These are phyloP conservation scores for Ecliptopera silaceata DNA, from an alignment of 2,888 invertebrate genomes.

Conservation along the genomic window DNA sequence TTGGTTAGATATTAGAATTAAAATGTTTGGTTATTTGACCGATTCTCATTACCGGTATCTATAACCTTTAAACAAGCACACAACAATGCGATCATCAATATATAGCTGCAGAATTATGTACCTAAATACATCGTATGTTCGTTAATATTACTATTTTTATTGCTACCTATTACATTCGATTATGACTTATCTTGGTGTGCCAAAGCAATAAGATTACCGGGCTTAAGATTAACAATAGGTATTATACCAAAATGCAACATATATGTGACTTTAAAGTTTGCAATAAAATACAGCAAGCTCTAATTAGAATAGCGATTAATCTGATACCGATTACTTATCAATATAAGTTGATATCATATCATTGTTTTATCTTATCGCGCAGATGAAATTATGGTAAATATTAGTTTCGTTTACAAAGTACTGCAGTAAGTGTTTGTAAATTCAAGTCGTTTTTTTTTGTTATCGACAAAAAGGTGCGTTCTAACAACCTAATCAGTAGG, in stretches of 20 bases:
- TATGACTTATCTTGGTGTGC: background rate
- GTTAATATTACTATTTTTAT: no score
- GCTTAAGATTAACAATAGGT: background rate
- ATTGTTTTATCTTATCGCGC: constrained; percentile 53
- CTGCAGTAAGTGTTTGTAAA: constrained; percentile 54
- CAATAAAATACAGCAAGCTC: constrained; percentile 46
- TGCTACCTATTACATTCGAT: background rate
- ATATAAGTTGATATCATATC: constrained; percentile 35
- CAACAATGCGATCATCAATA: no score
- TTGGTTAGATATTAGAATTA: no score
- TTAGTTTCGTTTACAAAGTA: constrained; percentile 37
- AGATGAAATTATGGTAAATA: constrained; percentile 71
- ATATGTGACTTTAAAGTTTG: constrained; percentile 30
- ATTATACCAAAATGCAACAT: constrained; percentile 17
- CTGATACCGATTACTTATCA: constrained; percentile 42
- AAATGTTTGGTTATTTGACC: no score
- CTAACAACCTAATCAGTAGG: constrained; percentile 49
- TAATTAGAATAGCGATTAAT: constrained; percentile 48
- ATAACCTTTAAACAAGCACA: no score
- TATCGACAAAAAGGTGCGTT: constrained; percentile 53
- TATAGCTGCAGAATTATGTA: no score
- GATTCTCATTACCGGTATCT: no score
- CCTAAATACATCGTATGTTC: no score
- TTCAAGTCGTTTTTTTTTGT: constrained; percentile 37
- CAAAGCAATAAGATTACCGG: no score